Base-by-base conservation (phyloP, 2,113 vertebrate genomes). In the Mormyrus iriodes region DNA sequence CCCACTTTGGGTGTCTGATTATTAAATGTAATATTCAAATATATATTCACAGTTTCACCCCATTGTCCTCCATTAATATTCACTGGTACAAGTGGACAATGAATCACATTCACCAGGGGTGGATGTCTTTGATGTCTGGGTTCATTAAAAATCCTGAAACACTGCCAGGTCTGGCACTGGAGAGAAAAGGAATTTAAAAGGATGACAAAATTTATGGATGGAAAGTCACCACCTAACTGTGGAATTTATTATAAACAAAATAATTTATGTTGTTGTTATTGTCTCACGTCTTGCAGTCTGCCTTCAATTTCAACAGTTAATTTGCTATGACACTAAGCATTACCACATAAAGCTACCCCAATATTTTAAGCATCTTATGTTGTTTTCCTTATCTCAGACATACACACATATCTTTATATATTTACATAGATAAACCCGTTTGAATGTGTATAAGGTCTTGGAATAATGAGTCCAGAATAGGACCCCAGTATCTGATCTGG, bases 121-220 rank as follows among this genome's bases (percentile, higher is more conserved):
- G 94, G 94, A 95, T 93, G 95, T 93, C 94, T 95, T 94, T 95
- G 94, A 96, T 95, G 94, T 95, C 94, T 93, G 94, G 93, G 92
- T 95, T 96, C 95, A 95, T 96, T 96, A 95, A 95, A 93, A 96
- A 96, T 94, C 92, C 95, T 96, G 95, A 96, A 94, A 93, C 92
- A 93, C 94, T 94, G 95, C 96, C 95, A 96, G 93, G 90, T 93
- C 94, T 95, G 94, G 93, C 94, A 93, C 93, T 90, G 90, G 92
- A 95, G 94, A 96, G 95, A 93, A 95, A 95, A 94, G 92, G 91
- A 95, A 93, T 93, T 94, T 95, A 93, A 95, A 95, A 95, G 94
- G 93, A 95, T 94, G 93, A 94, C 94, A 92, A 95, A 95, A 96
- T 96, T 95, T 95, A 96, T 95, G 95, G 95, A 95, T 95, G 95